phyloP scores from a whole-genome alignment of 2,113 vertebrate genomes.

The Ifrita kowaldi region DNA sequence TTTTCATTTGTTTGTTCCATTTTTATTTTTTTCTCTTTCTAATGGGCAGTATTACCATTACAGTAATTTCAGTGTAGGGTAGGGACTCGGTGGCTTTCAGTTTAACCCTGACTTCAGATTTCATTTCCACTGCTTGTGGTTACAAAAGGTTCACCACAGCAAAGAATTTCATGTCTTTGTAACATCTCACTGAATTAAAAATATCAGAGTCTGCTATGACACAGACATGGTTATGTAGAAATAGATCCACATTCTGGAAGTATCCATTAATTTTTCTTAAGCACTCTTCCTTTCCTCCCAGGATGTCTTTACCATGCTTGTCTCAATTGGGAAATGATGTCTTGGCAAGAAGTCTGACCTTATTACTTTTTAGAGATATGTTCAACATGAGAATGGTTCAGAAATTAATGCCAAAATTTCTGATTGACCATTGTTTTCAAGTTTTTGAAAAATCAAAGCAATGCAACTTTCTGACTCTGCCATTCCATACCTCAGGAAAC shows the following conservation, averaged over 20 bases:
- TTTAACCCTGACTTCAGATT: not conserved
- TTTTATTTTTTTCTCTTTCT: not conserved
- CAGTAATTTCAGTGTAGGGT: not conserved
- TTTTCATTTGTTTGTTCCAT: not conserved
- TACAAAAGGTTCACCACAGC: not conserved
- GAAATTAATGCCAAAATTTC: not conserved
- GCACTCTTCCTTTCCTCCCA: not conserved
- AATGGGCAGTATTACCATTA: not conserved
- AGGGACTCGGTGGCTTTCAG: not conserved
- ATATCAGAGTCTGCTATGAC: not conserved
- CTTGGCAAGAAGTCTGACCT: not conserved
- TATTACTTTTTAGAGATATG: not conserved
- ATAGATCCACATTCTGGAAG: not conserved
- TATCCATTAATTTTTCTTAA: not conserved
- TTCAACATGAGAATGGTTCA: not conserved
- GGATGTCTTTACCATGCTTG: not conserved
- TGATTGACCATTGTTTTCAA: rapidly evolving
- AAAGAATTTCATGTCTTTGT: not conserved
- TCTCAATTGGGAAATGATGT: not conserved
- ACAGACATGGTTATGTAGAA: not conserved
- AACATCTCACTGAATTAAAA: not conserved
- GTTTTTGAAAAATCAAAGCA: not conserved
- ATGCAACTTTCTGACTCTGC: not conserved
- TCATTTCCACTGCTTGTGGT: not conserved
- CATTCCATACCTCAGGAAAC: not conserved